Conservation (phyloP, 1,140 invertebrate species). For the Maniola jurtina region DNA sequence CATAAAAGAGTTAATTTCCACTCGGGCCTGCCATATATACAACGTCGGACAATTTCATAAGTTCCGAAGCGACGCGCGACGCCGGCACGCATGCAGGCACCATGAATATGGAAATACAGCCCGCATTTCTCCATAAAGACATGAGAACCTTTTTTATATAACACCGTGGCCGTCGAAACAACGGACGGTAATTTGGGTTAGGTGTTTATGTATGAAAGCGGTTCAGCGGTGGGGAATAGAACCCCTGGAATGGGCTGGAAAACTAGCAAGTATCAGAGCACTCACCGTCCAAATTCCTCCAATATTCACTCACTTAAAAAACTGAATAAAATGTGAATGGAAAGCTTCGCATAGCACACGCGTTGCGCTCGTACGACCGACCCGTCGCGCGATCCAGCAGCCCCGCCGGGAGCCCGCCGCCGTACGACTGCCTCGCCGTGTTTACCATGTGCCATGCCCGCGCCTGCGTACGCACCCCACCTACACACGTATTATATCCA, state of each 20-base stretch:
- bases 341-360: slow-evolving; percentile 44
- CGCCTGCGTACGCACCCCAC: slow-evolving; percentile 44
- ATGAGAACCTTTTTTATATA: slow-evolving; percentile 20
- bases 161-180: background rate
- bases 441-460: slow-evolving; percentile 44
- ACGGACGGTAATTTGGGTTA: background rate
- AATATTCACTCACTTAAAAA: slow-evolving; percentile 41
- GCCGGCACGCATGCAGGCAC: slow-evolving; percentile 28
- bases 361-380: slow-evolving; percentile 23
- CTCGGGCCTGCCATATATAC: background rate
- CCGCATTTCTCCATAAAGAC: slow-evolving; percentile 22
- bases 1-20: slow-evolving; percentile 17
- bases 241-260: slow-evolving; percentile 15
- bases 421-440: slow-evolving; percentile 47
- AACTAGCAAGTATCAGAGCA: slow-evolving; percentile 5
- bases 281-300: slow-evolving; percentile 46
- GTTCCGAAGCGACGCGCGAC: slow-evolving; percentile 16
- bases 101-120: slow-evolving; percentile 39
- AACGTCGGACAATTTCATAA: slow-evolving; percentile 22
- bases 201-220: no score
- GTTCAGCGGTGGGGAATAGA: background rate
- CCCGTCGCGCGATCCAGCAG: slow-evolving; percentile 14
- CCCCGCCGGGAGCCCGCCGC: slow-evolving; percentile 23
- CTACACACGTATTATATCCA: slow-evolving; percentile 8
- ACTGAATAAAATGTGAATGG: slow-evolving; percentile 31